A percentile compares a stretch with the other conserved stretches of the same genome.
Conservation (phyloP, 2,888 invertebrate genomes). For the Deilephila elpenor region DNA sequence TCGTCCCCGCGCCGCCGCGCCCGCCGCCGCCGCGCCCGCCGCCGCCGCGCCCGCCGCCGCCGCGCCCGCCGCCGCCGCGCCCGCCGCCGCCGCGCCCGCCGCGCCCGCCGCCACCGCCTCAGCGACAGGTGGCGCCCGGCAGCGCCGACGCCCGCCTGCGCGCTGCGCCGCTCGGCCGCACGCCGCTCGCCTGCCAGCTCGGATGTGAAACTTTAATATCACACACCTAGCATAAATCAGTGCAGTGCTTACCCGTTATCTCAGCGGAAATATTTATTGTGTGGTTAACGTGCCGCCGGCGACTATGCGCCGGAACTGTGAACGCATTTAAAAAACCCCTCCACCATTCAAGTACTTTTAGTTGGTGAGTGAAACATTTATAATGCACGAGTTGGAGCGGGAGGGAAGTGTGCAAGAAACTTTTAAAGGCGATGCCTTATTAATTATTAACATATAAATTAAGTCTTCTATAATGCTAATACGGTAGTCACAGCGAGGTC, state of each 20-base stretch:
- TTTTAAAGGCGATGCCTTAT: constrained; percentile 9
- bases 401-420: constrained; percentile 10
- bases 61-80: constrained; percentile 73
- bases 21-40: constrained; percentile 42
- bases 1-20: constrained; percentile 40
- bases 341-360: constrained; percentile 29
- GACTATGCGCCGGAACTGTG: constrained; percentile 49
- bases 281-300: constrained; percentile 40
- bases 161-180: constrained; percentile 57
- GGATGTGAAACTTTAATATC: constrained; percentile 68
- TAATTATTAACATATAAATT: neutral
- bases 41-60: constrained; percentile 46
- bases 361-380: constrained; percentile 25
- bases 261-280: constrained; percentile 27
- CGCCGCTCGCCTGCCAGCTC: constrained; percentile 56
- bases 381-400: constrained; percentile 11
- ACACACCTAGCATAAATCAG: constrained; percentile 57
- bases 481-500: neutral
- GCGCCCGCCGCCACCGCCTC: constrained; percentile 46
- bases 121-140: constrained; percentile 76
- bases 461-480: neutral
- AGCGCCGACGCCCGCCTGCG: constrained; percentile 76
- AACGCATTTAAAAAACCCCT: constrained; percentile 50
- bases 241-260: constrained; percentile 63
- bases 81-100: constrained; percentile 56